Evolutionary conservation across 2,797 vertebrate species (phyloP).

Genomic region (Trematomus bernacchii): DNA sequence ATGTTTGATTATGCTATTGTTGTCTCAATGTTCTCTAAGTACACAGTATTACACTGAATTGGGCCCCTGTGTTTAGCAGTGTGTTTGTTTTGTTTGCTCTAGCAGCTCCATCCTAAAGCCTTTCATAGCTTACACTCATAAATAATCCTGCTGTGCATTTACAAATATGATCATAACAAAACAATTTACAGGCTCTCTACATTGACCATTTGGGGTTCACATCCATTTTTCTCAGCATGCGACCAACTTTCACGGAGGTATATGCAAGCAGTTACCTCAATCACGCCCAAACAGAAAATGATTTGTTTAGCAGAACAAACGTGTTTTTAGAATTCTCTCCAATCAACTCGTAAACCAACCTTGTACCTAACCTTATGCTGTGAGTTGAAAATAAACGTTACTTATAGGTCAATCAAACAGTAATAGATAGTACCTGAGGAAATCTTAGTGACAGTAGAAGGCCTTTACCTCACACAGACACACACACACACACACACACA

Average conservation of each 20-base stretch:
- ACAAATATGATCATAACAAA: conserved; percentile 65
- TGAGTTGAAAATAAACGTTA: conserved; percentile 10
- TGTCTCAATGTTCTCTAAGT: conserved; percentile 51
- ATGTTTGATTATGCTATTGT: conserved; percentile 70
- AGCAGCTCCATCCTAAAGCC: conserved; percentile 49
- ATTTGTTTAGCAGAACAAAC: conserved; percentile 25
- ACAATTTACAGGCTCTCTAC: conserved; percentile 49
- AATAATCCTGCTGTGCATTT: conserved; percentile 67
- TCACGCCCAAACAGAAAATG: conserved; percentile 19
- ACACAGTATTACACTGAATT: conserved; percentile 53
- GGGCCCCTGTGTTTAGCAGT: conserved; percentile 46
- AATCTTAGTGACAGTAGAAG: conserved; percentile 61
- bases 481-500: conserved; percentile 21
- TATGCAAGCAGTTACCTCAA: conserved; percentile 40
- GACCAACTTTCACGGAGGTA: conserved; percentile 42
- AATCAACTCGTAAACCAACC: neutral
- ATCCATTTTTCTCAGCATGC: conserved; percentile 52
- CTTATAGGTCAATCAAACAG: conserved; percentile 45
- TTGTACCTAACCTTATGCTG: neutral
- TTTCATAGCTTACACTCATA: conserved; percentile 47
- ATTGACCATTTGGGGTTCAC: conserved; percentile 61
- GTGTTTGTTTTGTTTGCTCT: conserved; percentile 57
- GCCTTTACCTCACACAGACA: conserved; percentile 36
- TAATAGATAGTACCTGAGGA: conserved; percentile 30
- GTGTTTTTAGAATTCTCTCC: conserved; percentile 24